Percentiles rank a stretch among this genome's conserved stretches.
phyloP scores from a whole-genome alignment of 37 sponge, comb jelly and placozoan species.

The Haliclona indistincta region DNA sequence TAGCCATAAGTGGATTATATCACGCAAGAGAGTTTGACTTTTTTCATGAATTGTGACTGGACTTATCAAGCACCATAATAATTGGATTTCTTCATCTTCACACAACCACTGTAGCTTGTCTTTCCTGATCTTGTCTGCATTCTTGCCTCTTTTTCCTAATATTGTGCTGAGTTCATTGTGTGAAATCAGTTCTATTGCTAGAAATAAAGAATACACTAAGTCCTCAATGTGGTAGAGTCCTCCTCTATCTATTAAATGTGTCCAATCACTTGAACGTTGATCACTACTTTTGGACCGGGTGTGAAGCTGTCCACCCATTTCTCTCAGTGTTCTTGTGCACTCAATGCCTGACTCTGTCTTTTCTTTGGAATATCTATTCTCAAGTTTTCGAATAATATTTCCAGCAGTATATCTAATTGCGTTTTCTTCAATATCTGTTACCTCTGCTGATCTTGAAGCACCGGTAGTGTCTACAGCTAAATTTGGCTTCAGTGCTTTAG shows the following conservation, averaged over 20 bases:
- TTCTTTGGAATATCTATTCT: too few relatives aligned
- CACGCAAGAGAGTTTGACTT: not conserved
- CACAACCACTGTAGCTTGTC: not conserved
- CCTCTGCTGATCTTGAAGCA: too few relatives aligned
- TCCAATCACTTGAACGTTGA: too few relatives aligned
- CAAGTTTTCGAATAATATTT: slow-evolving; percentile 1
- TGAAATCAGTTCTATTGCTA: not conserved
- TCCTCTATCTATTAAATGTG: not conserved
- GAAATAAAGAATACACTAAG: not conserved
- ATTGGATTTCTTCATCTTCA: slow-evolving; percentile 1
- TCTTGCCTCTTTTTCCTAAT: not conserved
- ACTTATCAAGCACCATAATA: not conserved
- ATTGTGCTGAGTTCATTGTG: not conserved
- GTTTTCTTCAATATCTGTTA: slow-evolving; percentile 5
- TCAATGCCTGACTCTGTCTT: not conserved
- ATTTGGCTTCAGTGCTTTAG: too few relatives aligned
- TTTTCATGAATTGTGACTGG: not conserved
- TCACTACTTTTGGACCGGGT: not conserved
- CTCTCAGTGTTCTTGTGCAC: not conserved
- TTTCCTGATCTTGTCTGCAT: too few relatives aligned
- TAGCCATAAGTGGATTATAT: not conserved
- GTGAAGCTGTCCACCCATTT: not conserved
- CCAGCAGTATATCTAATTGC: not conserved
- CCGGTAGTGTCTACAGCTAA: too few relatives aligned
- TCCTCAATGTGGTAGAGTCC: not conserved